Evolutionary conservation across 37 sponge, comb jelly and placozoan species (phyloP).

Genomic region (Axinella damicornis): DNA sequence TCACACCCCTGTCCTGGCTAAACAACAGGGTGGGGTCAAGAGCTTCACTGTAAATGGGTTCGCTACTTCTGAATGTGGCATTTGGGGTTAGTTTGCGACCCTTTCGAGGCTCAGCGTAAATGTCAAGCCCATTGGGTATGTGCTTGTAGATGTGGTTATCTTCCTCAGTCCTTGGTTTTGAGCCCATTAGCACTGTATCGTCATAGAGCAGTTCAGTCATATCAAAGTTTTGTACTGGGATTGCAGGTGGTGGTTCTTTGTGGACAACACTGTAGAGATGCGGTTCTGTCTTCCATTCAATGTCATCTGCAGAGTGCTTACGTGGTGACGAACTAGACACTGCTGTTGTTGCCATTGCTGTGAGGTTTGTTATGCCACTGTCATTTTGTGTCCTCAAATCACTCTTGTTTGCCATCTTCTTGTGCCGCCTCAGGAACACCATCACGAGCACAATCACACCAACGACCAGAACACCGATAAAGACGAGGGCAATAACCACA

Average conservation of each 20-base stretch:
- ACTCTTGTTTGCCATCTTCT: background rate
- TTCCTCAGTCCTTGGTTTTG: too few relatives aligned
- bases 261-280: background rate
- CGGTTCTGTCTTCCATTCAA: slow-evolving; percentile 18
- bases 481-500: background rate
- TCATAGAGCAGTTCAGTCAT: background rate
- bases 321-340: background rate
- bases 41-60: slow-evolving; percentile 45
- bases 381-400: background rate
- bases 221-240: slow-evolving; percentile 1
- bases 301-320: slow-evolving; percentile 14
- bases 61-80: background rate
- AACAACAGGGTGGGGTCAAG: slow-evolving; percentile 40
- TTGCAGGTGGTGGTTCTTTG: background rate
- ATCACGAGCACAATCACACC: background rate
- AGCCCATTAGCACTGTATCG: too few relatives aligned
- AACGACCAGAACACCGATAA: slow-evolving; percentile 6
- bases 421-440: background rate
- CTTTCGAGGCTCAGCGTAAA: background rate
- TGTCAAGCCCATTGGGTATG: background rate
- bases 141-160: too few relatives aligned
- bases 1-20: background rate
- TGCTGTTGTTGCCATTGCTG: background rate
- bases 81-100: background rate
- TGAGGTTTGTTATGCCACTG: too few relatives aligned